phyloP scores from a whole-genome alignment of 2,797 vertebrate genomes.

The Gastrophryne carolinensis region DNA sequence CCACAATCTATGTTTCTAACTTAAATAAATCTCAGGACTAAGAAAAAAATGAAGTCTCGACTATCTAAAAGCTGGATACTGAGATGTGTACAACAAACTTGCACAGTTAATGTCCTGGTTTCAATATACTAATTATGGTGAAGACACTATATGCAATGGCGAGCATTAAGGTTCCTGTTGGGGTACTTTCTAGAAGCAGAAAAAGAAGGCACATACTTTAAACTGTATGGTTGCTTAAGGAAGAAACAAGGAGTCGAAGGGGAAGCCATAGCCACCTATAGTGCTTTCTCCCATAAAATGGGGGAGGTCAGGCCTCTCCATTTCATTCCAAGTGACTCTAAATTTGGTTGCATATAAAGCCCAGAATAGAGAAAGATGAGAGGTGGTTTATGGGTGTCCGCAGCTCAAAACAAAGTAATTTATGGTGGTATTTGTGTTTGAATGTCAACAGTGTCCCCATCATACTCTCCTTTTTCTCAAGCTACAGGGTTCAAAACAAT shows the following conservation, averaged over 20 bases:
- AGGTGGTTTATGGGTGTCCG: not conserved
- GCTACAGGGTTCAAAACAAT: not conserved
- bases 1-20: conserved; percentile 39
- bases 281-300: not conserved
- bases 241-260: not conserved
- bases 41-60: too few relatives aligned
- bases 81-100: not conserved
- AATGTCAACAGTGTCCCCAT: conserved; percentile 18
- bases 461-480: not conserved
- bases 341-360: conserved; percentile 21
- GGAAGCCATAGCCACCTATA: not conserved
- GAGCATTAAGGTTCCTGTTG: not conserved
- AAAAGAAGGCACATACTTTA: conserved; percentile 40
- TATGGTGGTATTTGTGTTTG: conserved; percentile 19
- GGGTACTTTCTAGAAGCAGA: conserved; percentile 20
- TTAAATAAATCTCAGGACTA: conserved; percentile 15
- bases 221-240: not conserved
- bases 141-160: not conserved
- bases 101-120: not conserved
- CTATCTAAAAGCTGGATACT: not conserved
- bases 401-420: conserved; percentile 12
- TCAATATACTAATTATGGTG: conserved; percentile 10
- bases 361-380: conserved; percentile 18
- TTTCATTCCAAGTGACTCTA: conserved; percentile 26
- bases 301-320: not conserved